These are phyloP conservation scores for Acanthis flammea DNA, from an alignment of 2,797 vertebrate genomes.

Conservation along the genomic window DNA sequence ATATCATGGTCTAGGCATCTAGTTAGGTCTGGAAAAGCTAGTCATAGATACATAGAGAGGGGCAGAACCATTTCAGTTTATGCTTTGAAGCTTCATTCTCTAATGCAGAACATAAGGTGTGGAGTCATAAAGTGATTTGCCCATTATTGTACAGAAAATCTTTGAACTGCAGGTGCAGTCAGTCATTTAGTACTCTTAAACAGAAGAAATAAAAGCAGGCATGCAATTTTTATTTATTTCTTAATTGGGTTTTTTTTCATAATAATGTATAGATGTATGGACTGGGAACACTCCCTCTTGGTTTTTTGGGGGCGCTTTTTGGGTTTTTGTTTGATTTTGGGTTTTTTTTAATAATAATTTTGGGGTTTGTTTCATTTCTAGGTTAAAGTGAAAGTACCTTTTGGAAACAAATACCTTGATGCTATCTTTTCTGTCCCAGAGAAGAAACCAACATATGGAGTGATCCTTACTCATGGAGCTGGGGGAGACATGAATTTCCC, in stretches of 20 bases:
- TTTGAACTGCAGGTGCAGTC: background rate
- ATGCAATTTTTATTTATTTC: background rate
- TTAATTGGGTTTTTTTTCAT: background rate
- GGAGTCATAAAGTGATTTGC: background rate
- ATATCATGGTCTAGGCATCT: background rate
- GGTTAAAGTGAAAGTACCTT: constrained; percentile 86
- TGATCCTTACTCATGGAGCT: constrained; percentile 90
- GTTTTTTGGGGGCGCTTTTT: background rate
- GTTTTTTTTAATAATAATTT: background rate
- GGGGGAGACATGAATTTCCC: constrained; percentile 91
- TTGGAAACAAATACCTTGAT: constrained; percentile 83
- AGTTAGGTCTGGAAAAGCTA: background rate
- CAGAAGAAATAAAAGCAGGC: background rate
- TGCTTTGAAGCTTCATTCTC: background rate
- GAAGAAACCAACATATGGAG: constrained; percentile 65
- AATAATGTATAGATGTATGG: background rate
- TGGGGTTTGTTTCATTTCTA: constrained; percentile 64
- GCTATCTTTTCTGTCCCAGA: constrained; percentile 79
- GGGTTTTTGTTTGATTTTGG: background rate
- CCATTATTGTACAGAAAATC: background rate
- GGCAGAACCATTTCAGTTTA: background rate
- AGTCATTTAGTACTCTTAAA: background rate
- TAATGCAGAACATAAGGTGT: background rate
- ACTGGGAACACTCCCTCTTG: background rate
- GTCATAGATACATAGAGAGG: accelerated